These are phyloP conservation scores for Oligia fasciuncula DNA, from an alignment of 2,888 invertebrate species.

Conservation along the genomic window DNA sequence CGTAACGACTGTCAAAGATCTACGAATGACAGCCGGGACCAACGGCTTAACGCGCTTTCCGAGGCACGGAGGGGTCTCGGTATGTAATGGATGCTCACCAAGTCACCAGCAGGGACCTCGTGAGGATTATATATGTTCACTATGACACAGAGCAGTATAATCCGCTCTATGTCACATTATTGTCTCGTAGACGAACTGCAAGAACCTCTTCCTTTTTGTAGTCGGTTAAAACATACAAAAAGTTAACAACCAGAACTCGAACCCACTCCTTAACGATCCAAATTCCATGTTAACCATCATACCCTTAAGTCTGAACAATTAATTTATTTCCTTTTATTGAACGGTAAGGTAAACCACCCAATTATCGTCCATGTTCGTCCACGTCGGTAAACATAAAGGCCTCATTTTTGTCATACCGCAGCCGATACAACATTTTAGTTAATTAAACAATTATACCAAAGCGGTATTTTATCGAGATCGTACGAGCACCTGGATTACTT, in stretches of 20 bases:
- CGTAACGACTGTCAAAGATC: neutral
- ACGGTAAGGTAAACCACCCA: constrained; percentile 52
- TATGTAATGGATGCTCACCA: neutral
- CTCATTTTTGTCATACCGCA: constrained; percentile 56
- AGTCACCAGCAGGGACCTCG: too few relatives aligned
- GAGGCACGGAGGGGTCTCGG: neutral
- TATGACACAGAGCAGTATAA: too few relatives aligned
- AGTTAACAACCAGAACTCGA: neutral
- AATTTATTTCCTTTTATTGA: constrained; percentile 44
- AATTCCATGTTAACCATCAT: constrained; percentile 18
- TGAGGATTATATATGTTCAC: too few relatives aligned
- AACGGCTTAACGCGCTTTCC: neutral
- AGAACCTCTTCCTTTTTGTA: neutral
- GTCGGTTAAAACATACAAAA: neutral
- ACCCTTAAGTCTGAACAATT: constrained; percentile 35
- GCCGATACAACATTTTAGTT: constrained; percentile 54
- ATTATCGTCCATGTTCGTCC: constrained; percentile 48
- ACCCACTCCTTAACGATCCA: constrained; percentile 27
- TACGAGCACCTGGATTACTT: constrained; percentile 52
- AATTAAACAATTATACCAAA: constrained; percentile 60
- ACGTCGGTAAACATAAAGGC: constrained; percentile 48
- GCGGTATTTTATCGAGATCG: constrained; percentile 61
- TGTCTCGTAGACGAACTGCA: neutral
- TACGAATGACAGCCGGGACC: neutral
- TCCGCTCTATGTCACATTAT: neutral